Base-by-base conservation (phyloP, 2,113 vertebrate genomes). In the Ceyx melanurus region DNA sequence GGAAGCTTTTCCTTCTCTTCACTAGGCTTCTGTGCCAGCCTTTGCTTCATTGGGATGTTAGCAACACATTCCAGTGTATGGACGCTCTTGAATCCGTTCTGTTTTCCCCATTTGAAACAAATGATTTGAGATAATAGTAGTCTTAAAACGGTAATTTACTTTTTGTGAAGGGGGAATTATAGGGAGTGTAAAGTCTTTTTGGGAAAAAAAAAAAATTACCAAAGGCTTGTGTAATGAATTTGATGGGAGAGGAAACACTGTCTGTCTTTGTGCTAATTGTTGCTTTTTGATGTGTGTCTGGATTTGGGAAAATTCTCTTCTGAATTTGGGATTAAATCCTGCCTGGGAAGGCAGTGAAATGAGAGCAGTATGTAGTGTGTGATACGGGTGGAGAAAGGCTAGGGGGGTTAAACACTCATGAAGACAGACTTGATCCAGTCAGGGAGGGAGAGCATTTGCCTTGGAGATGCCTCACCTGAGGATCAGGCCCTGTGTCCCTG, bases 61-160 rank as follows among this genome's bases (percentile, higher is more conserved):
- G 73, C 64, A 88, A 3, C 62, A 33, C 66, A 10, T 75, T 42
- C 37, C 56, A 16, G 20, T 3, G 14, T 65, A 40, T 8, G 60
- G 68, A n/a, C 9, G 10, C 65, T 77, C 40, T 48, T 2, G 0
- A 82, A 86, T 89, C 84, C 26, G 1, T 89, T 85, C 80, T 54
- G 25, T 77, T 94, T 96, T 71, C 82, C 48, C 57, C 61, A 45
- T 91, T 91, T 86, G 77, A 95, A 94, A 89, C 75, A 96, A 95
- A 91, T 86, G 25, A 74, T 82, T 96, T 94, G 86, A 93, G 95
- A 89, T 86, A 95, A 94, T 91, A 90, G 73, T 70, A 88, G 93
- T 86, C 82, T 95, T 95, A 94, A 91, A 95, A 94, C 90, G 91
- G 94, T 95, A 92, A 96, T 95, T 96, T 96, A 88, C 88, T 89